Base-by-base conservation (phyloP, 2,797 vertebrate species). In the Lepilemur septentrionalis region DNA sequence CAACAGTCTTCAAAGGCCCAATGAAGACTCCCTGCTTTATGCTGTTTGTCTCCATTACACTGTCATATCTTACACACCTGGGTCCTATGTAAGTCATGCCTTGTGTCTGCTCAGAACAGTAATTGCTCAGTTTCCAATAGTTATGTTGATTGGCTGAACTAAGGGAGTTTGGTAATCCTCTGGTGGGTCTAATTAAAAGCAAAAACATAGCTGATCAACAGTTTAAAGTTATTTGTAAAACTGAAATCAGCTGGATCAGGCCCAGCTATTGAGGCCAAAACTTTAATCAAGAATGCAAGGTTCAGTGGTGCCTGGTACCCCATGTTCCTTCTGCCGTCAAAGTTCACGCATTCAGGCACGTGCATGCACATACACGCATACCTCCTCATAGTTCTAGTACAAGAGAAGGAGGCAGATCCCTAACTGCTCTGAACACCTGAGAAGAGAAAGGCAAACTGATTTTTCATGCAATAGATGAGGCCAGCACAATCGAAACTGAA, bases 141-240 rank as follows among this genome's bases (percentile, higher is more conserved):
- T 50, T 22, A 28, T 10, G 59, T 23, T 28, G 4, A 85, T 20
- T 75, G 81, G 41, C 57, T 85, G 38, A 57, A 52, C 55, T 23
- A 52, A 84, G 63, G 57, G 72, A 25, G 48, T 73, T 94, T 61
- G 28, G 22, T 41, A 11, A 61, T 92, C 38, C 28, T 92, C 35
- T 38, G 14, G 32, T 32, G 61, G 22, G 1, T 15, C 65, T 89
- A 82, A 86, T 91, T 94, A 59, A 94, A 97, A 89, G 46, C 69
- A 35, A 86, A 81, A 30, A 81, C 35, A 11, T 28, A 72, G 38
- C n/a, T 87, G 63, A 86, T 94, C 43, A 91, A 41, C 23, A 78
- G 7, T 94, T 81, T n/a, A 78, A 89, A 69, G 52, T 65, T 76
- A 87, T 63, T 81, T 93, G 55, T 70, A 84, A 89, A 94, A 87